These are phyloP conservation scores for Paradoxurus hermaphroditus DNA, from an alignment of 2,113 vertebrate genomes.

Conservation along the genomic window DNA sequence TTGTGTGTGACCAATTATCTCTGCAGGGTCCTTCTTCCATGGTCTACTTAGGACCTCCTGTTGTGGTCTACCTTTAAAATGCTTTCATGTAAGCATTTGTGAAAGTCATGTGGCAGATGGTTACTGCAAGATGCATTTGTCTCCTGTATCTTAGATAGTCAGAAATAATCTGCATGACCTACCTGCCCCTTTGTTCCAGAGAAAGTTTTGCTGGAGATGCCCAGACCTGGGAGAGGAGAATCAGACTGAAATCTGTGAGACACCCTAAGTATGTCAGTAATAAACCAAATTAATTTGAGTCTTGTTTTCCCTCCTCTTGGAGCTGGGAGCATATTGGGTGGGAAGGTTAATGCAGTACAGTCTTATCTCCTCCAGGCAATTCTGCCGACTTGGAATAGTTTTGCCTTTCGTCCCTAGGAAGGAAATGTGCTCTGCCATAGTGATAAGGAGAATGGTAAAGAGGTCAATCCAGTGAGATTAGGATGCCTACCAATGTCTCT, in stretches of 20 bases:
- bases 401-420: slow-evolving; percentile 36
- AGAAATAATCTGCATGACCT: neutral
- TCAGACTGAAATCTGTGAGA: slow-evolving; percentile 13
- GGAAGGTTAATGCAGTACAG: slow-evolving; percentile 50
- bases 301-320: slow-evolving; percentile 25
- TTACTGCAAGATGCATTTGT: neutral
- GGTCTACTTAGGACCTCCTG: neutral
- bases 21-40: neutral
- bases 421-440: slow-evolving; percentile 41
- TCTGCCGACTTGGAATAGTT: neutral
- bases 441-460: slow-evolving; percentile 62
- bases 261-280: neutral
- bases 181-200: slow-evolving; percentile 11
- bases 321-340: neutral
- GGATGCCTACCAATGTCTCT: neutral
- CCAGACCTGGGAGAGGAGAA: neutral
- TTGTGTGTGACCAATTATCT: neutral
- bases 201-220: neutral
- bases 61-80: neutral
- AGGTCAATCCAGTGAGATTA: slow-evolving; percentile 57
- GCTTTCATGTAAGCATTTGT: neutral
- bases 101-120: neutral
- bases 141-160: neutral
- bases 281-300: slow-evolving; percentile 50
- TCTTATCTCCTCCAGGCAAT: slow-evolving; percentile 31